Evolutionary conservation across 2,888 invertebrate genomes (phyloP), one percentile per base, ranked within the genome.

Genomic region (Drosophila sordidula): DNA sequence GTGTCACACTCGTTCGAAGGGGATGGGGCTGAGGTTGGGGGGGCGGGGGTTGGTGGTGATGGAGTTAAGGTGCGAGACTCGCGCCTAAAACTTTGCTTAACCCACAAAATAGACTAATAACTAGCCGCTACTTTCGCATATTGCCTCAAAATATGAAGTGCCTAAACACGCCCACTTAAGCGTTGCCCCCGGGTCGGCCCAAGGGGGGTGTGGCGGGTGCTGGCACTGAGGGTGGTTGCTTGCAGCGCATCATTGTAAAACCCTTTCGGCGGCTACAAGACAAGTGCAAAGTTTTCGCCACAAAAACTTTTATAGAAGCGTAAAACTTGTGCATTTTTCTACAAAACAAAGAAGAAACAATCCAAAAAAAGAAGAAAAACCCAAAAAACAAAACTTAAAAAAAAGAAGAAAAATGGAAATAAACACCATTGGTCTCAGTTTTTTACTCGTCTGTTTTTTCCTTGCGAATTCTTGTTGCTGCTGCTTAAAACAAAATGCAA

Each of bases 201-300:
- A 49, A 34, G n/a, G n/a, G 6, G 16, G 16, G 3, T 0, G 18
- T 16, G 6, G 26, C 8, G 14, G 36, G 29, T 29, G 16, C 3
- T 26, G 44, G 25, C 6, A 22, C 12, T 0, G 12, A 38, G 9
- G 42, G 36, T 26, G 32, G n/a, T 59, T 56, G 55, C 85, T 79
- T 65, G 70, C 64, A 80, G 82, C 75, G 86, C 88, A 85, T 85
- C 87, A 88, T 88, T 83, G 82, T 88, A 88, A 86, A 83, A 82
- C 83, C 89, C 89, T 88, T 88, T 86, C 83, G 87, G 89, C 84
- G 68, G 64, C 80, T 71, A 77, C 86, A 88, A 88, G 80, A 87
- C 88, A 85, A 83, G 88, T 83, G 86, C 82, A 83, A 83, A 83
- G 82, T 83, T 83, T 83, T 71, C 44, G 71, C 87, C 78, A 81